Percentiles rank a stretch among this genome's conserved stretches.
Evolutionary conservation across 1,140 invertebrate genomes (phyloP).

Genomic region (Papilio dardanus): DNA sequence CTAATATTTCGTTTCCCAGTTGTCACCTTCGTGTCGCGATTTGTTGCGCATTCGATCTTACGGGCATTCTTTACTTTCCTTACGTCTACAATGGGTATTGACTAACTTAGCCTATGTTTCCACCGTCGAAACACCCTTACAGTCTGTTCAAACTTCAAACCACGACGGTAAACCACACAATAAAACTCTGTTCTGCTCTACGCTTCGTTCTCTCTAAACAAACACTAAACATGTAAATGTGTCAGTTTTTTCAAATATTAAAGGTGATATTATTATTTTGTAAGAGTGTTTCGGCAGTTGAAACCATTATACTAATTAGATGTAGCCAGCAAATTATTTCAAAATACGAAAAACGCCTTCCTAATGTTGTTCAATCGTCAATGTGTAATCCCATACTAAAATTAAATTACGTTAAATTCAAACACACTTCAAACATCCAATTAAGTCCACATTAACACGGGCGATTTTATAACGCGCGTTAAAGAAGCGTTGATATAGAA

Average conservation of each 20-base stretch:
- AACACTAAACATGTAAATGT: too few species aligned
- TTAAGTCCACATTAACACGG: too few species aligned
- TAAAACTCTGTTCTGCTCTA: too few species aligned
- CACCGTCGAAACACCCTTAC: not conserved
- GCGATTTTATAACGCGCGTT: too few species aligned
- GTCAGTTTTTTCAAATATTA: not conserved
- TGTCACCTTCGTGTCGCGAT: not conserved
- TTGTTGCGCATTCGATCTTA: not conserved
- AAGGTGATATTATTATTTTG: not conserved
- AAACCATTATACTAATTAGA: not conserved
- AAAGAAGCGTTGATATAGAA: too few species aligned
- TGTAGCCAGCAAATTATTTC: not conserved
- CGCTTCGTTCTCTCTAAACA: too few species aligned
- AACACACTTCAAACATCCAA: not conserved
- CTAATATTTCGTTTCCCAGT: not conserved
- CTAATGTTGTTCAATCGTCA: not conserved
- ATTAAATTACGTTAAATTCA: not conserved
- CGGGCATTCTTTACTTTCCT: not conserved
- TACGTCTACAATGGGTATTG: not conserved
- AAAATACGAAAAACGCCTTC: not conserved
- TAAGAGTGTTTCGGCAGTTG: not conserved
- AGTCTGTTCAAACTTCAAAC: too few species aligned
- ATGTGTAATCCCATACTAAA: not conserved
- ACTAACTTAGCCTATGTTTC: not conserved
- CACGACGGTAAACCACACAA: too few species aligned